phyloP scores from a whole-genome alignment of 2,888 invertebrate genomes.

The Melitaea athalia region DNA sequence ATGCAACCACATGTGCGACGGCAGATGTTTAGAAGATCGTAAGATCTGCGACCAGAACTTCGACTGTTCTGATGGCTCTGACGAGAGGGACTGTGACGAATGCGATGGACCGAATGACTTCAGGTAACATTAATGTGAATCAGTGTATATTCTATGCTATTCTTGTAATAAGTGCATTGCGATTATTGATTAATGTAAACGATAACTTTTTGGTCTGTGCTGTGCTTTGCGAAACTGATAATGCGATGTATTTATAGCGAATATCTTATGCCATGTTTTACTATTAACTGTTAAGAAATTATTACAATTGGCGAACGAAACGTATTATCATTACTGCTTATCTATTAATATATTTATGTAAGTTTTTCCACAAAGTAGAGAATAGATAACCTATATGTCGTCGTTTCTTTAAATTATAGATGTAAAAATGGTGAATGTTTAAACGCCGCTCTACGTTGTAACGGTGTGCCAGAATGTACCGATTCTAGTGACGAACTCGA shows the following conservation, averaged over 20 bases:
- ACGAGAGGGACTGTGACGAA: slow-evolving; percentile 71
- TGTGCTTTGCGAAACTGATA: neutral
- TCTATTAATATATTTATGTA: neutral
- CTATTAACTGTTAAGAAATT: neutral
- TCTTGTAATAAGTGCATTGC: slow-evolving; percentile 3
- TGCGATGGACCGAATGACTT: slow-evolving; percentile 66
- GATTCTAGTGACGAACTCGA: slow-evolving; percentile 82
- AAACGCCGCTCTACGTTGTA: slow-evolving; percentile 73
- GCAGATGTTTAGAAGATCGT: slow-evolving; percentile 82
- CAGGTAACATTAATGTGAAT: slow-evolving; percentile 57
- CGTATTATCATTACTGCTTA: neutral
- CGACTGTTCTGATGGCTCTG: slow-evolving; percentile 84
- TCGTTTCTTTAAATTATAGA: slow-evolving; percentile 55
- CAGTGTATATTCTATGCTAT: neutral
- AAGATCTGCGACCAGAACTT: slow-evolving; percentile 81
- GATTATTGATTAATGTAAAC: neutral
- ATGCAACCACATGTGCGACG: slow-evolving; percentile 73
- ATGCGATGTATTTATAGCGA: neutral
- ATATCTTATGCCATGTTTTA: neutral
- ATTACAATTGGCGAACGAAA: neutral
- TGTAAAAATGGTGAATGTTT: slow-evolving; percentile 78
- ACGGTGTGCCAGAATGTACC: slow-evolving; percentile 80
- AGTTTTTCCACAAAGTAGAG: neutral
- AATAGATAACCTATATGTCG: slow-evolving; percentile 11
- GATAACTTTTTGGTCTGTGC: neutral